A percentile compares a stretch with the other conserved stretches of the same genome.
Evolutionary conservation across 1,140 invertebrate species (phyloP).

Genomic region (Holcopasites calliopsidis): DNA sequence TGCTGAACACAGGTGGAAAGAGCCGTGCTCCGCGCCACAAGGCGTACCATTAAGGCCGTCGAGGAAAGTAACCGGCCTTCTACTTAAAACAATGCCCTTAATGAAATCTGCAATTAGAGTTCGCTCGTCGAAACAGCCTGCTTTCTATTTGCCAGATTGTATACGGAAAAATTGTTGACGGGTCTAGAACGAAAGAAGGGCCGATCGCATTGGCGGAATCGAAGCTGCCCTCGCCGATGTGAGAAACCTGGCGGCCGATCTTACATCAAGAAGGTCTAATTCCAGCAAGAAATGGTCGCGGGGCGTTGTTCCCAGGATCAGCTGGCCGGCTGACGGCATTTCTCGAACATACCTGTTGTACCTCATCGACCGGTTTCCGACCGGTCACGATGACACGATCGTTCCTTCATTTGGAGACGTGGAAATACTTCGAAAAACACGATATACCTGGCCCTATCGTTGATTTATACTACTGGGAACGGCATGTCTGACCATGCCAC

Average conservation of each 20-base stretch:
- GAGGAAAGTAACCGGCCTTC: neutral
- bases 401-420: too few relatives aligned
- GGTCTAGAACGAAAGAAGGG: conserved; percentile 12
- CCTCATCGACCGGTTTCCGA: conserved; percentile 73
- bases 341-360: conserved; percentile 73
- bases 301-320: conserved; percentile 80
- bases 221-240: conserved; percentile 65
- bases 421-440: too few relatives aligned
- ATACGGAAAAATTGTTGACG: neutral
- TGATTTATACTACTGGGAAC: too few relatives aligned
- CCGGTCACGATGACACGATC: conserved; percentile 50
- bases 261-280: conserved; percentile 79
- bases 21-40: neutral
- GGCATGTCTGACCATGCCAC: too few relatives aligned
- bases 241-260: conserved; percentile 73
- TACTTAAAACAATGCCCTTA: too few relatives aligned
- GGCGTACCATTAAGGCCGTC: neutral
- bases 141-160: neutral
- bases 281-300: conserved; percentile 75
- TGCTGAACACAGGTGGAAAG: neutral
- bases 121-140: neutral
- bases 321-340: conserved; percentile 77
- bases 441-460: too few relatives aligned
- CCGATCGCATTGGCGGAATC: conserved; percentile 29
- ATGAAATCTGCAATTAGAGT: too few relatives aligned